Base-by-base conservation (phyloP, 2,888 invertebrate species). In the Macrophya annulata region DNA sequence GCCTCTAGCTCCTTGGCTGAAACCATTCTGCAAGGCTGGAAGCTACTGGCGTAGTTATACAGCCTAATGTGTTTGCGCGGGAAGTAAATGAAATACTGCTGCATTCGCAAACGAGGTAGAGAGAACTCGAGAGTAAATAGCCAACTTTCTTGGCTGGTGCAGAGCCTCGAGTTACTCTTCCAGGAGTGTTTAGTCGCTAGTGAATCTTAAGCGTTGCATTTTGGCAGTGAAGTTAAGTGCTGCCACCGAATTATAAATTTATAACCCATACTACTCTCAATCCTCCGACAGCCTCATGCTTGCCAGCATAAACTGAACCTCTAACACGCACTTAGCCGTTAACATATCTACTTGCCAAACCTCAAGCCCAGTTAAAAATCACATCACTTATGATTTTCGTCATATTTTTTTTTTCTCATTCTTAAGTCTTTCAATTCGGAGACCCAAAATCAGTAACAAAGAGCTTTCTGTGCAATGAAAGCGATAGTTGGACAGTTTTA, bases 81-180 rank as follows among this genome's bases (percentile, higher is more conserved):
- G 83, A 87, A 85, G 88, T 87, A 86, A 90, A 90, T 90, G 89
- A 90, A 90, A 90, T 89, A 89, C 89, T 86, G 89, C 86, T 87
- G 89, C 88, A 88, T 90, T 84, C 88, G 89, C 90, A 90, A 90
- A 89, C 89, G 89, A 89, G 88, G 87, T 87, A 85, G 88, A 86
- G 88, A 82, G 59, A 81, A 81, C 87, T 86, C 85, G 85, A 86
- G 86, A 88, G 89, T 89, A 89, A 90, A 90, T 90, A 90, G 90
- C 89, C 87, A 90, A 90, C 89, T 90, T 90, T 90, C 89, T 89
- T 90, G 90, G 87, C 90, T 86, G 86, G 12, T 55, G 87, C 45
- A 76, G 85, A 62, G 86, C 85, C 88, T 17, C 12, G 72, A 62
- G 81, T 21, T 81, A 62, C 81, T 62, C 62, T 62, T 81, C 81